Conservation (phyloP, 2,797 vertebrate genomes). For the Parambassis ranga region DNA sequence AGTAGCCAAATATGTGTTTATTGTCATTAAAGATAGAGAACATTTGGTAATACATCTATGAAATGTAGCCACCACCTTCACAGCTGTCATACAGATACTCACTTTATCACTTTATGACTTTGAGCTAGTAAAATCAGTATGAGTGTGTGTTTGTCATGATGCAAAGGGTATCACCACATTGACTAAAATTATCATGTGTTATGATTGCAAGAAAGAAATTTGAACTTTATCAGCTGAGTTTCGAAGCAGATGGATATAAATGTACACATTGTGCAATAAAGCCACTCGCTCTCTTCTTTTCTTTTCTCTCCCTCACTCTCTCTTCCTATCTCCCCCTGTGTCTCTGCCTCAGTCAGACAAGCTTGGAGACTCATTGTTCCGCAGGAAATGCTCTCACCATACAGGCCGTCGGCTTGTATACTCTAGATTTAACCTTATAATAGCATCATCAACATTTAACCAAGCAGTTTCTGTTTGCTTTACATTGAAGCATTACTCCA, state of each 20-base stretch:
- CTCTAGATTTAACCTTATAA: slow-evolving; percentile 75
- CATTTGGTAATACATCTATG: background rate
- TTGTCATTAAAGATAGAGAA: background rate
- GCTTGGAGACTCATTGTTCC: slow-evolving; percentile 70
- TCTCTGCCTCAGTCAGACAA: slow-evolving; percentile 55
- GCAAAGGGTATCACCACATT: background rate
- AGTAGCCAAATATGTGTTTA: background rate
- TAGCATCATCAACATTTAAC: slow-evolving; percentile 59
- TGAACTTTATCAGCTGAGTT: slow-evolving; percentile 2
- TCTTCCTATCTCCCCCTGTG: slow-evolving; percentile 17
- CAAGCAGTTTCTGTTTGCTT: slow-evolving; percentile 63
- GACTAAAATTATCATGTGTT: slow-evolving; percentile 2
- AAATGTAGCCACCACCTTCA: background rate
- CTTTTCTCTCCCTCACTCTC: background rate
- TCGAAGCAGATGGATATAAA: background rate
- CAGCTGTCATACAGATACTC: background rate
- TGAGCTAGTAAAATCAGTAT: background rate
- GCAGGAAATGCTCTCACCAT: slow-evolving; percentile 73
- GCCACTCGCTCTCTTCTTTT: no score
- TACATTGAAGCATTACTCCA: slow-evolving; percentile 49
- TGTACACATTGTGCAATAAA: background rate
- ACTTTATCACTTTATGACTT: background rate
- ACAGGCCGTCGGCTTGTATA: slow-evolving; percentile 65
- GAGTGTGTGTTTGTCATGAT: background rate
- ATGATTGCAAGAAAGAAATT: background rate